These are phyloP conservation scores for Narcine bancroftii DNA, from an alignment of 2,113 vertebrate genomes.

Conservation along the genomic window DNA sequence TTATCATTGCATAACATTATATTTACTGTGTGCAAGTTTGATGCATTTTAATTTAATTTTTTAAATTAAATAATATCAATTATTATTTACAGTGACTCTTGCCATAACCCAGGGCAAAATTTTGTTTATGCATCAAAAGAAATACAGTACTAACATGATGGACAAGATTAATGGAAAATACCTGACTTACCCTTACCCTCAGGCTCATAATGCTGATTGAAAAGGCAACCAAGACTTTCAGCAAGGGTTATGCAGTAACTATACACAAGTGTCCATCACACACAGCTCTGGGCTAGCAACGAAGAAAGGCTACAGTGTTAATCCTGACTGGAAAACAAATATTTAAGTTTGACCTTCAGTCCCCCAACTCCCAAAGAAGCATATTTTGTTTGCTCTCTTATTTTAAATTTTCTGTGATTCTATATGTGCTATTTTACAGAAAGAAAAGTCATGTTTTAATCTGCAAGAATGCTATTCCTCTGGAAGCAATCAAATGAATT, in stretches of 20 bases:
- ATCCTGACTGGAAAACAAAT: neutral
- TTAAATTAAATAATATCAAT: constrained; percentile 33
- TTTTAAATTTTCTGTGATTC: neutral
- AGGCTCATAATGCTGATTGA: neutral
- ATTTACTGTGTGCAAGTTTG: constrained; percentile 18
- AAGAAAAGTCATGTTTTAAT: neutral
- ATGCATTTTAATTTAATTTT: constrained; percentile 32
- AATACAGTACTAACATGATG: constrained; percentile 7
- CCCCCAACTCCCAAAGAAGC: neutral
- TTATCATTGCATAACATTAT: constrained; percentile 10
- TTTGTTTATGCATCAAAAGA: constrained; percentile 32
- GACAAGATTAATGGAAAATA: constrained; percentile 35
- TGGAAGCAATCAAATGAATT: neutral
- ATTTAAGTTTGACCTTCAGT: neutral
- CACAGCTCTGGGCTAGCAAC: neutral
- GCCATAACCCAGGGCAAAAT: constrained; percentile 25
- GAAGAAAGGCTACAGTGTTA: neutral
- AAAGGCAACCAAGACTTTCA: neutral
- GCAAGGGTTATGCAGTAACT: neutral
- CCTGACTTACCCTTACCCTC: constrained; percentile 28
- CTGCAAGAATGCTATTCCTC: neutral
- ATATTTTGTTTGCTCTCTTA: neutral
- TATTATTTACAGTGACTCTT: constrained; percentile 12
- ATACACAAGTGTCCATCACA: neutral
- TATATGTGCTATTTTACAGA: neutral